phyloP scores from a whole-genome alignment of 2,797 vertebrate genomes.

The Zenarchopterus dispar region DNA sequence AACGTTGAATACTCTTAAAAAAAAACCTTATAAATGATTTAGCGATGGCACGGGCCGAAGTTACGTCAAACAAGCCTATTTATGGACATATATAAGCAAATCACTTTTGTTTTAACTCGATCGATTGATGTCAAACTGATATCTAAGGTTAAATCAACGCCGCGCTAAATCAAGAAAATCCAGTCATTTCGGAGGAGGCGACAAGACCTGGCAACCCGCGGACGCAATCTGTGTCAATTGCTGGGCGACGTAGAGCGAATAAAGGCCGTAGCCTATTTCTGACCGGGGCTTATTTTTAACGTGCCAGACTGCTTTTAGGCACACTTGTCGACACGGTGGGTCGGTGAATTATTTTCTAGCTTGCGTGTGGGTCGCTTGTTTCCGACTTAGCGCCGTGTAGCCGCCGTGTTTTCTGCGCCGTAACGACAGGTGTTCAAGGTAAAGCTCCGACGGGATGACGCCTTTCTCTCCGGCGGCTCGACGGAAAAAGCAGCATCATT shows the following conservation, averaged over 20 bases:
- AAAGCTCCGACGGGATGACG: slow-evolving; percentile 63
- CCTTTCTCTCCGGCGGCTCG: slow-evolving; percentile 47
- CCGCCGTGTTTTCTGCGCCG: slow-evolving; percentile 26
- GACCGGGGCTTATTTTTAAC: slow-evolving; percentile 42
- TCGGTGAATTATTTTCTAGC: slow-evolving; percentile 13
- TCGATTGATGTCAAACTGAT: background rate
- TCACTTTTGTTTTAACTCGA: background rate
- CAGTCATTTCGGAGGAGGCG: slow-evolving; percentile 18
- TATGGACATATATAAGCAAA: background rate
- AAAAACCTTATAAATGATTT: background rate
- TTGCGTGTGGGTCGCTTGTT: slow-evolving; percentile 12
- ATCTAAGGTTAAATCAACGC: no score
- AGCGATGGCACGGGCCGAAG: background rate
- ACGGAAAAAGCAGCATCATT: slow-evolving; percentile 40
- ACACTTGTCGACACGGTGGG: slow-evolving; percentile 5
- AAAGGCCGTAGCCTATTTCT: slow-evolving; percentile 68
- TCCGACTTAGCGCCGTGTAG: slow-evolving; percentile 9
- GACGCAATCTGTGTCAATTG: slow-evolving; percentile 80
- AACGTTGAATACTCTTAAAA: no score
- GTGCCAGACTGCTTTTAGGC: slow-evolving; percentile 4
- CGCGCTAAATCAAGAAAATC: background rate
- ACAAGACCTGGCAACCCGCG: slow-evolving; percentile 77
- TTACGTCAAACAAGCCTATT: background rate
- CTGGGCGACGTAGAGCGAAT: slow-evolving; percentile 64
- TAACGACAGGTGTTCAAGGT: slow-evolving; percentile 71